Conservation (phyloP, 2,797 vertebrate genomes). For the Chloroceryle amazona region DNA sequence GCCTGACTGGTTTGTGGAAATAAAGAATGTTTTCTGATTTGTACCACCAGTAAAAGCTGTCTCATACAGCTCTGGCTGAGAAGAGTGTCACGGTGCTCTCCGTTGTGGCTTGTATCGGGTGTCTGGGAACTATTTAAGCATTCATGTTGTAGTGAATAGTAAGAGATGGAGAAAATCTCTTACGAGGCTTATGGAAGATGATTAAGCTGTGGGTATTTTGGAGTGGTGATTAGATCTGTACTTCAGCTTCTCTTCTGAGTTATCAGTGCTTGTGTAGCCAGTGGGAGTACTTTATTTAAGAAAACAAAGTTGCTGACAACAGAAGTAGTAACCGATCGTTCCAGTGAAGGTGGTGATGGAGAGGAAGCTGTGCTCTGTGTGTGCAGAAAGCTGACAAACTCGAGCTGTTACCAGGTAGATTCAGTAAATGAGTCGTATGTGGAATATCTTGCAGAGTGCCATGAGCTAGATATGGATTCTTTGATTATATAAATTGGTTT, state of each 20-base stretch:
- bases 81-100: not conserved
- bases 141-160: not conserved
- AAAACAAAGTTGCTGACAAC: constrained; percentile 6
- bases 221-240: not conserved
- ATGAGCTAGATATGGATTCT: not conserved
- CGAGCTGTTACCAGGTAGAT: not conserved
- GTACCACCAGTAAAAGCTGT: not conserved
- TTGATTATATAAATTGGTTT: not conserved
- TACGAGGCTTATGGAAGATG: not conserved
- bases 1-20: not conserved
- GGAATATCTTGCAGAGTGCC: not conserved
- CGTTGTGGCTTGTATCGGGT: not conserved
- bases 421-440: not conserved
- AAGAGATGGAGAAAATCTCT: not conserved
- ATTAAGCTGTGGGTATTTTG: not conserved
- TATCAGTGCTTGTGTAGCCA: not conserved
- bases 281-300: not conserved
- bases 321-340: not conserved
- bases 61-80: not conserved
- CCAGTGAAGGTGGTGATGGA: constrained; percentile 18
- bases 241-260: not conserved
- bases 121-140: not conserved
- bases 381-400: not conserved
- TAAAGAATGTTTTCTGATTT: not conserved
- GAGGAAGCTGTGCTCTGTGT: not conserved